Conservation (phyloP, 2,888 invertebrate species). For the Villa cingulata region DNA sequence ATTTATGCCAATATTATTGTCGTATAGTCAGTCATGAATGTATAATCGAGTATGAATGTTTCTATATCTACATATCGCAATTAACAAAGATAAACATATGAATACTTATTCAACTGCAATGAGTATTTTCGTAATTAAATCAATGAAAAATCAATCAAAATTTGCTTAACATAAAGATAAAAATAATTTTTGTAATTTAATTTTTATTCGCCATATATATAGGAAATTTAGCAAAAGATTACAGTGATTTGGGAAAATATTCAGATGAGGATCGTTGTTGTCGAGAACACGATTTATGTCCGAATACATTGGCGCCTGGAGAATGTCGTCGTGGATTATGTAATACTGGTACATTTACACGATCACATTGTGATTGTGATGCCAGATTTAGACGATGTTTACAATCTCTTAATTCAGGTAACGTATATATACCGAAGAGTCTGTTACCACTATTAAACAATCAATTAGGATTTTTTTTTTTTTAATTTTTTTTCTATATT, state of each 20-base stretch:
- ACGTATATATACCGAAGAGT: no score
- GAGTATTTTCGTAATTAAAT: no score
- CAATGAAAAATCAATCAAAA: no score
- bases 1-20: no score
- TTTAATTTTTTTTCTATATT: neutral
- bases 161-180: no score
- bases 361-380: conserved; percentile 64
- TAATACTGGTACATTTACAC: conserved; percentile 53
- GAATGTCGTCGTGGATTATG: conserved; percentile 51
- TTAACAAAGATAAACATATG: no score
- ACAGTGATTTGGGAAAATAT: conserved; percentile 20
- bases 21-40: no score
- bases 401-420: conserved; percentile 45
- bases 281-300: conserved; percentile 59
- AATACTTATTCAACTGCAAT: no score
- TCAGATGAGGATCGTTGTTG: conserved; percentile 31
- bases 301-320: conserved; percentile 43
- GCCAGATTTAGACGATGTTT: conserved; percentile 55
- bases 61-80: no score
- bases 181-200: neutral
- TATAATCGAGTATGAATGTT: no score
- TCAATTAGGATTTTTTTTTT: neutral
- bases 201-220: neutral
- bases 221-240: conserved; percentile 46
- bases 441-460: neutral